These are phyloP conservation scores for Saccopteryx leptura DNA, from an alignment of 2,113 vertebrate genomes.

Conservation along the genomic window DNA sequence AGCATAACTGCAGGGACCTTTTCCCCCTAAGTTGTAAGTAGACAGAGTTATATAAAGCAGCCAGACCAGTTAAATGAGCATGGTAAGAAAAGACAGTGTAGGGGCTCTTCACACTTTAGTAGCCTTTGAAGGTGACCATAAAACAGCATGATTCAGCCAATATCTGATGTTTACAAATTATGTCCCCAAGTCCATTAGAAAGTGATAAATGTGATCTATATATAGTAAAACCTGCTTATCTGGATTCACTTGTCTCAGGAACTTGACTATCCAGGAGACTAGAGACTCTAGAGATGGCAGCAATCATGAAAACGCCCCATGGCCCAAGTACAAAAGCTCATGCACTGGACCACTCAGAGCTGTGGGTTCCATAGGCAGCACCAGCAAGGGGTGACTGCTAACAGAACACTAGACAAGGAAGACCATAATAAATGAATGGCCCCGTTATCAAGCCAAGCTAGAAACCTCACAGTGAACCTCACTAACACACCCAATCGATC, in stretches of 20 bases:
- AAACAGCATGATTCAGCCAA: not conserved
- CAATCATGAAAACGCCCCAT: not conserved
- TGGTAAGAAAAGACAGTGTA: not conserved
- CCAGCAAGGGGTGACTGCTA: not conserved
- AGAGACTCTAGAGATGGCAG: not conserved
- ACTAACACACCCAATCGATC: not conserved
- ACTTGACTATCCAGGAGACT: not conserved
- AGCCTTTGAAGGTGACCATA: not conserved
- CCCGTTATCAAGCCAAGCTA: not conserved
- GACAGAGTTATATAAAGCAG: not conserved
- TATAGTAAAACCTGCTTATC: not conserved
- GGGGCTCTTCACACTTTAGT: not conserved
- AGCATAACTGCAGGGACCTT: not conserved
- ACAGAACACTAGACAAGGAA: not conserved
- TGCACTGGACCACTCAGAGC: not conserved
- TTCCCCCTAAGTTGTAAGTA: not conserved
- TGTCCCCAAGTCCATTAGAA: not conserved
- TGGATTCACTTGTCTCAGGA: slow-evolving; percentile 22
- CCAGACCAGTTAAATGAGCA: not conserved
- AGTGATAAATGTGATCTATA: not conserved
- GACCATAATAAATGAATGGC: not conserved
- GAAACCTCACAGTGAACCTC: not conserved
- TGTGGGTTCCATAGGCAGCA: not conserved
- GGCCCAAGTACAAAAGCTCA: not conserved
- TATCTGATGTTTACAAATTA: slow-evolving; percentile 4